Evolutionary conservation across 2,797 vertebrate species (phyloP), one percentile per base, ranked within the genome.

Genomic region (Brachymystax lenok): DNA sequence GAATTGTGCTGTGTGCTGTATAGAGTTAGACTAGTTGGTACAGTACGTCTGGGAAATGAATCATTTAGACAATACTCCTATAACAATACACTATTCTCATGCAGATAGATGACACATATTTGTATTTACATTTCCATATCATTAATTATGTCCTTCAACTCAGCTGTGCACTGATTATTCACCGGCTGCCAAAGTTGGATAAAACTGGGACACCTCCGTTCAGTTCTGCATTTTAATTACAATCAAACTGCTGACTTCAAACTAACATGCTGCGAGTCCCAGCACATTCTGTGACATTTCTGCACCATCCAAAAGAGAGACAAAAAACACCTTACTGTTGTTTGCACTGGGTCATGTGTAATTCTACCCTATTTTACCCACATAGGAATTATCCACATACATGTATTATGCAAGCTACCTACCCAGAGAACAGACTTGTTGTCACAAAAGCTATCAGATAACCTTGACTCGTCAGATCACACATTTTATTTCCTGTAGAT

Each of bases 181-280:
- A 78, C 79, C 8, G 6, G 56, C 75, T 82, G 79, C 76, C 79
- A 83, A 81, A 63, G 76, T 85, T 73, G 72, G 67, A 50, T 24
- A 75, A 71, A 91, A 89, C 74, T 85, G 75, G 84, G 85, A 64
- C 84, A 69, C 73, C 74, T 73, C 59, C n/a, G 50, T n/a, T 67
- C 61, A 1, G 78, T 85, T 69, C 79, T 63, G 69, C 73, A 81
- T 64, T 88, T 87, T 87, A 87, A 88, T 90, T 89, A 82, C 88
- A 79, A 69, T 83, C 84, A 84, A 85, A 87, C 74, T 83, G 84
- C 88, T 88, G 89, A 91, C 82, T 73, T 54, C 73, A 71, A 83
- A 77, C 74, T 54, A 77, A 86, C 75, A 70, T 27, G 79, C 71
- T 86, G 85, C 84, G 67, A 72, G 81, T 82, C 77, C 4, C 80